Evolutionary conservation across 2,113 vertebrate genomes (phyloP).

Genomic region (Dendropsophus ebraccatus): DNA sequence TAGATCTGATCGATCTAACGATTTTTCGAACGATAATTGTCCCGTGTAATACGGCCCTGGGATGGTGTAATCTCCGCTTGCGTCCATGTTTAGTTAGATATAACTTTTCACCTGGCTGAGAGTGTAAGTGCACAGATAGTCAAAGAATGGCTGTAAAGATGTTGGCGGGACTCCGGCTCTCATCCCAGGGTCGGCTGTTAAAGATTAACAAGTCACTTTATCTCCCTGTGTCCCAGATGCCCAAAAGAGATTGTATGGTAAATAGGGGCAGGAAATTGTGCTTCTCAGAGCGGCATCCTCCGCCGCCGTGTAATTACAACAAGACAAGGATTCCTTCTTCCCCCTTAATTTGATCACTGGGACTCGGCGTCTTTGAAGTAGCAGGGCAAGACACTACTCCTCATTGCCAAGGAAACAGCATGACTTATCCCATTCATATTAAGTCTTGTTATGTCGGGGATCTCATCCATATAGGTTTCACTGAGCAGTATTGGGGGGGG

Average conservation of each 20-base stretch:
- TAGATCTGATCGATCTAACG: too few relatives aligned
- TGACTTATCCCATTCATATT: not conserved
- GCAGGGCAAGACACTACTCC: not conserved
- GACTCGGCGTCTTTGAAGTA: not conserved
- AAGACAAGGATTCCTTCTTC: not conserved
- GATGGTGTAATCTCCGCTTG: too few relatives aligned
- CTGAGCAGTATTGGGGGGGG: not conserved
- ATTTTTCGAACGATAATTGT: too few relatives aligned
- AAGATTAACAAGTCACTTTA: constrained; percentile 10
- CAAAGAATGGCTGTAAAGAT: not conserved
- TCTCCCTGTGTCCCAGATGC: not conserved
- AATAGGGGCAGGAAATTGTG: not conserved
- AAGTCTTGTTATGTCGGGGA: not conserved
- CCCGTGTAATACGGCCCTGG: too few relatives aligned
- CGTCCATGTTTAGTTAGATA: too few relatives aligned
- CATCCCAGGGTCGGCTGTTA: not conserved
- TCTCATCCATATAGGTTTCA: not conserved
- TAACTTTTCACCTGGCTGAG: too few relatives aligned
- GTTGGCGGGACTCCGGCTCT: not conserved
- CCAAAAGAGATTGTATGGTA: not conserved
- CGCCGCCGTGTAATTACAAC: not conserved
- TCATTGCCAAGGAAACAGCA: not conserved
- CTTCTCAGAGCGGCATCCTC: not conserved
- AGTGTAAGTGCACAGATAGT: too few relatives aligned
- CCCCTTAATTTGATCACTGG: constrained; percentile 10